A percentile compares a stretch with the other conserved stretches of the same genome.
Conservation (phyloP, 2,888 invertebrate genomes). For the Endotricha flammealis region DNA sequence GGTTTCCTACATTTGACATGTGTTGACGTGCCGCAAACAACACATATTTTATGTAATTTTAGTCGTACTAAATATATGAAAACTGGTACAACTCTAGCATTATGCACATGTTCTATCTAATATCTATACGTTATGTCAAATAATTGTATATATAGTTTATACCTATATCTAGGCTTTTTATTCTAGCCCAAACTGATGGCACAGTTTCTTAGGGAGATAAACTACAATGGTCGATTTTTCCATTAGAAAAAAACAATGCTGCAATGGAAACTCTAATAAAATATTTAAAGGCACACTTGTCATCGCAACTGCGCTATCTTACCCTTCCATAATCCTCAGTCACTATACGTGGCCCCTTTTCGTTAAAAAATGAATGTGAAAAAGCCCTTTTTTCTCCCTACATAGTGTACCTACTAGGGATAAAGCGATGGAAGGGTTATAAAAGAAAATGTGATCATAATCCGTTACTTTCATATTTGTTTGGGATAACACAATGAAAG, state of each 20-base stretch:
- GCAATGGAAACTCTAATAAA: slow-evolving; percentile 44
- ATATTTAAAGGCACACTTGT: slow-evolving; percentile 48
- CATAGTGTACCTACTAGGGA: slow-evolving; percentile 38
- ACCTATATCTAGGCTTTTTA: too few relatives aligned
- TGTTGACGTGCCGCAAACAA: too few relatives aligned
- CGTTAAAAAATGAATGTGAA: slow-evolving; percentile 50
- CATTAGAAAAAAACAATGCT: background rate
- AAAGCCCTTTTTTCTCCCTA: slow-evolving; percentile 39
- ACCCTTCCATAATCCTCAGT: slow-evolving; percentile 41
- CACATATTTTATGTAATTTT: too few relatives aligned
- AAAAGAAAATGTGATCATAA: slow-evolving; percentile 64
- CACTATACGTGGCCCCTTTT: slow-evolving; percentile 40
- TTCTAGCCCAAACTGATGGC: too few relatives aligned
- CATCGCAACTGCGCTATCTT: slow-evolving; percentile 31
- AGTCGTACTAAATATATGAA: too few relatives aligned
- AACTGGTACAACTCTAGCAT: too few relatives aligned
- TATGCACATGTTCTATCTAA: too few relatives aligned
- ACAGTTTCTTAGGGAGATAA: too few relatives aligned
- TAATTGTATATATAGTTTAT: too few relatives aligned
- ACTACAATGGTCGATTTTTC: too few relatives aligned
- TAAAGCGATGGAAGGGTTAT: slow-evolving; percentile 53
- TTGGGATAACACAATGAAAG: slow-evolving; percentile 37
- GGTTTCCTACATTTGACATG: too few relatives aligned
- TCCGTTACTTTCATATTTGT: slow-evolving; percentile 57
- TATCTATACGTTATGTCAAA: too few relatives aligned